Evolutionary conservation across 2,113 vertebrate genomes (phyloP).

Genomic region (Amazona vittata): DNA sequence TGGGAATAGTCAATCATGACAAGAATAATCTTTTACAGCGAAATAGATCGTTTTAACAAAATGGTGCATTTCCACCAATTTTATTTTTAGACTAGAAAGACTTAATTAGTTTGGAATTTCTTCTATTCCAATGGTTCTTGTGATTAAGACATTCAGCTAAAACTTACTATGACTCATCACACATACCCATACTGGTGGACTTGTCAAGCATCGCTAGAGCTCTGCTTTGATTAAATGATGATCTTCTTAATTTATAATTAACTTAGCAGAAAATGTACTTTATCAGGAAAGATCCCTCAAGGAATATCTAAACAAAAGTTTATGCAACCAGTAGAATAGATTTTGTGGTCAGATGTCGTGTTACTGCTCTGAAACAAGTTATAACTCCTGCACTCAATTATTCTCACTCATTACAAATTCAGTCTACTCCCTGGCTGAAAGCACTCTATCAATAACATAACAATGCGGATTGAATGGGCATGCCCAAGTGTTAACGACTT

Average conservation of each 20-base stretch:
- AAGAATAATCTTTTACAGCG: background rate
- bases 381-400: background rate
- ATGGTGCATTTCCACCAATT: background rate
- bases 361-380: background rate
- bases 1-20: background rate
- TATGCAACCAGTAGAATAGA: background rate
- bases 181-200: background rate
- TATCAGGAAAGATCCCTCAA: background rate
- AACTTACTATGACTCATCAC: background rate
- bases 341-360: background rate
- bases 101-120: background rate
- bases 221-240: background rate
- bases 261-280: background rate
- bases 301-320: background rate
- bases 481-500: background rate
- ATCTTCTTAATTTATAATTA: background rate
- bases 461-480: background rate
- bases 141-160: background rate
- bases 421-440: background rate
- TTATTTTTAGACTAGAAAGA: background rate
- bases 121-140: background rate
- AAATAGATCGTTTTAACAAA: background rate
- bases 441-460: background rate
- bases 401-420: background rate
- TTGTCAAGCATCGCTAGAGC: background rate